These are phyloP conservation scores for Meteorus colon DNA, from an alignment of 2,888 invertebrate genomes.

Conservation along the genomic window DNA sequence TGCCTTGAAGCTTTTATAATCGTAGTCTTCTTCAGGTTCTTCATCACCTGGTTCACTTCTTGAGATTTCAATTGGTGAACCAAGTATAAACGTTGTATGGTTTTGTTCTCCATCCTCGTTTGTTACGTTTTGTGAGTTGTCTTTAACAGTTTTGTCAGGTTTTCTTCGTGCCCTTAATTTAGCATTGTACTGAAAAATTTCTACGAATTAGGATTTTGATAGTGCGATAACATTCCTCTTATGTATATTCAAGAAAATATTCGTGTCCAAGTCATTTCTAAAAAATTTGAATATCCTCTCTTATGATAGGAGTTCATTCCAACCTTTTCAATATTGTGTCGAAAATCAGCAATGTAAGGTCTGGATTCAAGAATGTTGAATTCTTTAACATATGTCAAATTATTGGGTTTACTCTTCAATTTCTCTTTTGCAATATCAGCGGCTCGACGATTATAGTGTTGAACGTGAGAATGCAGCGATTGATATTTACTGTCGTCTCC, in stretches of 20 bases:
- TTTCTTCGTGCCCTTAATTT: constrained; percentile 29
- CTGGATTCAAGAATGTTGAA: constrained; percentile 46
- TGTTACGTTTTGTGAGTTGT: not conserved
- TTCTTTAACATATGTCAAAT: constrained; percentile 47
- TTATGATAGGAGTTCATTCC: too few relatives aligned
- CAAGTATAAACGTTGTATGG: not conserved
- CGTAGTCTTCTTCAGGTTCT: constrained; percentile 64
- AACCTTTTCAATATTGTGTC: constrained; percentile 59
- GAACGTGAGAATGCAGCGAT: constrained; percentile 67
- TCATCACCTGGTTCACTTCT: constrained; percentile 15
- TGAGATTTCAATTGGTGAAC: not conserved
- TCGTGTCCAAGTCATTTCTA: too few relatives aligned
- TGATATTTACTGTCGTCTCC: constrained; percentile 64
- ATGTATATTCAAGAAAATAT: too few relatives aligned
- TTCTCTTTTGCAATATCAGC: constrained; percentile 45
- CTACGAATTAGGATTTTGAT: constrained; percentile 21
- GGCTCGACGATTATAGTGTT: constrained; percentile 60
- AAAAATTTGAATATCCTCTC: not conserved
- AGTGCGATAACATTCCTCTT: too few relatives aligned
- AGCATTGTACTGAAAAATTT: constrained; percentile 22
- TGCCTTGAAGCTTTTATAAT: constrained; percentile 72
- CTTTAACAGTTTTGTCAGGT: not conserved
- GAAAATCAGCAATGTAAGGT: constrained; percentile 63
- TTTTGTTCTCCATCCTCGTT: constrained; percentile 40
- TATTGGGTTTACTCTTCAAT: constrained; percentile 38